phyloP scores from a whole-genome alignment of 2,113 vertebrate species.

The Psammodynastes pulverulentus region DNA sequence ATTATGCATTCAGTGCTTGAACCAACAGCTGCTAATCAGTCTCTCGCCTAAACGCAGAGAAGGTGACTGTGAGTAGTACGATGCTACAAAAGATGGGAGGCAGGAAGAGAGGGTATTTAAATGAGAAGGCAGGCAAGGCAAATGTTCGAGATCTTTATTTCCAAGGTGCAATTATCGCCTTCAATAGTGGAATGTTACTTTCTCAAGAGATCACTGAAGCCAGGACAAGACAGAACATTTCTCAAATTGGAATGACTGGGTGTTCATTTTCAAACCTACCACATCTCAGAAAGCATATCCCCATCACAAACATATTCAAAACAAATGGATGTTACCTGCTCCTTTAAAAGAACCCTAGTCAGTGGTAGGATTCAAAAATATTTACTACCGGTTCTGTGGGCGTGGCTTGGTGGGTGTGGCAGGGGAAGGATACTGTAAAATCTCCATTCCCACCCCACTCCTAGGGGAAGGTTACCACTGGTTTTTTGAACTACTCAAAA shows the following conservation, averaged over 20 bases:
- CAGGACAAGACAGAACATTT: neutral
- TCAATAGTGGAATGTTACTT: neutral
- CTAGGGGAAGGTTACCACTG: no score
- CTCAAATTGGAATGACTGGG: slow-evolving; percentile 4
- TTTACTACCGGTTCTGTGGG: no score
- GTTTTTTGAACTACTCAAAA: no score
- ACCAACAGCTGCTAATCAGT: slow-evolving; percentile 17
- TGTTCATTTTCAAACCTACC: neutral
- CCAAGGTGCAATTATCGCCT: slow-evolving; percentile 20
- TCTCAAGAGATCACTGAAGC: slow-evolving; percentile 1
- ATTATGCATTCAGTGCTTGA: slow-evolving; percentile 24
- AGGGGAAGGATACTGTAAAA: no score
- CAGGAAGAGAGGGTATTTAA: neutral
- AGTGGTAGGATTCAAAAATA: no score
- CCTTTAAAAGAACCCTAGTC: neutral
- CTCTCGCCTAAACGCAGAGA: slow-evolving; percentile 1
- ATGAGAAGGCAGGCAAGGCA: neutral
- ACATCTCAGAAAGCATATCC: neutral
- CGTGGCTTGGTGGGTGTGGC: no score
- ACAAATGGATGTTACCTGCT: neutral
- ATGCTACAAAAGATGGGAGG: neutral
- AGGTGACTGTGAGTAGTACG: slow-evolving; percentile 20
- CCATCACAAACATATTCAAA: neutral
- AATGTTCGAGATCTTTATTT: slow-evolving; percentile 27
- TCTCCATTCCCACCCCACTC: no score